phyloP scores from a whole-genome alignment of 2,113 vertebrate species.

The Dasyurus viverrinus region DNA sequence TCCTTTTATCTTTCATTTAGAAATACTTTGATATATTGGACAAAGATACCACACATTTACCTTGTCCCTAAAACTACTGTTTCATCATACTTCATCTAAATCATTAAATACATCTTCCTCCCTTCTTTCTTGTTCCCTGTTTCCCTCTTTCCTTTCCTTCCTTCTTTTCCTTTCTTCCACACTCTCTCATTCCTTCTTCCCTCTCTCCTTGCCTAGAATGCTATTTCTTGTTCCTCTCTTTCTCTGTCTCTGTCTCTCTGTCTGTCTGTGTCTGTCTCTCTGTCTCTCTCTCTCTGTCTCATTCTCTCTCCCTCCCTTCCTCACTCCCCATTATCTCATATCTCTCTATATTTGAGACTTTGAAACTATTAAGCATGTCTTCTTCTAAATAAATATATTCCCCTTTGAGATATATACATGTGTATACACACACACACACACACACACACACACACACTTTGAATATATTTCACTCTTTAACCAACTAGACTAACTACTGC shows the following conservation, averaged over 20 bases:
- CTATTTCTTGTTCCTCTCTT: not conserved
- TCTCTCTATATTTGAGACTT: not conserved
- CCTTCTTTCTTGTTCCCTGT: rapidly evolving
- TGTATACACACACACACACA: too few species aligned
- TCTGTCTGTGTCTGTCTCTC: not conserved
- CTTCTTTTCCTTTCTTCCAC: too few species aligned
- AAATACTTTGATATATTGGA: not conserved
- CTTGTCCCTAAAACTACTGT: not conserved
- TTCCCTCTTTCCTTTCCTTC: too few species aligned
- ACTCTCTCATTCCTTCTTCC: rapidly evolving
- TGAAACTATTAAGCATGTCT: not conserved
- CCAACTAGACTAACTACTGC: not conserved
- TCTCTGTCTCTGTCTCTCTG: rapidly evolving
- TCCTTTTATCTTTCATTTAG: not conserved
- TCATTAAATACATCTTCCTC: not conserved
- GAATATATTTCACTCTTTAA: not conserved
- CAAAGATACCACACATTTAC: not conserved
- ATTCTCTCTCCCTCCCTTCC: not conserved
- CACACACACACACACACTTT: not conserved
- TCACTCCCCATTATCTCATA: not conserved
- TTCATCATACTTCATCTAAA: not conserved
- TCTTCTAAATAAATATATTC: not conserved
- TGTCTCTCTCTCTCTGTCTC: not conserved
- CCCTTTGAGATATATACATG: too few species aligned
- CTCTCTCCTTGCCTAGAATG: not conserved